These are phyloP conservation scores for Gorsachius goisagi DNA, from an alignment of 2,113 vertebrate species.

Conservation along the genomic window DNA sequence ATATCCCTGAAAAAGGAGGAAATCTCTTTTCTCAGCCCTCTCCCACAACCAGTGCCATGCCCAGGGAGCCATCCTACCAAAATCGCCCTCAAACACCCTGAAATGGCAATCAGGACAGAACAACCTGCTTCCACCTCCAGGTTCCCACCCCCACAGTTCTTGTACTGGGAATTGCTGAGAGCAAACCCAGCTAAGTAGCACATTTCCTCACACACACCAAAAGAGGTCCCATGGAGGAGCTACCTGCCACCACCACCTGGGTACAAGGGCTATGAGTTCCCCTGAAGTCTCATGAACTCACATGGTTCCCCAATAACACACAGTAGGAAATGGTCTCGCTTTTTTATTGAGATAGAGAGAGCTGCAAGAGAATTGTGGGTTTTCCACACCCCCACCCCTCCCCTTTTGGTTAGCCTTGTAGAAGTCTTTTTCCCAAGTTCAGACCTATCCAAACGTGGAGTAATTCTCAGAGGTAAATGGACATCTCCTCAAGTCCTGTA, in stretches of 20 bases:
- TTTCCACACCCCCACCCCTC: too few species aligned
- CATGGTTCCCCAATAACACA: accelerated
- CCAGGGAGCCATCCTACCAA: neutral
- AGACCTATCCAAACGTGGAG: neutral
- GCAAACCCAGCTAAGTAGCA: neutral
- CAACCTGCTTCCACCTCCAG: neutral
- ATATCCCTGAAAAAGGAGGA: neutral
- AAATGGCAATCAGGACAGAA: neutral
- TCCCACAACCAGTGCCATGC: neutral
- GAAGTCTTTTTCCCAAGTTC: neutral
- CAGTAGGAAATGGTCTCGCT: neutral
- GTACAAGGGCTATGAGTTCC: neutral
- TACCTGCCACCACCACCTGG: neutral
- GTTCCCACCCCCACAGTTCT: neutral
- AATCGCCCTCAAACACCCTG: neutral
- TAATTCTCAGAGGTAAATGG: neutral
- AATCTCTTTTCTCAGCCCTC: neutral
- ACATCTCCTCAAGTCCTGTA: neutral
- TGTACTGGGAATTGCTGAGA: neutral
- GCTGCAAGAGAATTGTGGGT: neutral
- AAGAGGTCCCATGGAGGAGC: neutral
- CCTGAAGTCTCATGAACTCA: neutral
- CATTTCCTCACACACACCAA: neutral
- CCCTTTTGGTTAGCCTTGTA: neutral
- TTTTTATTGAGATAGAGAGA: neutral